Base-by-base conservation (phyloP, 2,113 vertebrate species). In the Phrynocephalus versicolor region DNA sequence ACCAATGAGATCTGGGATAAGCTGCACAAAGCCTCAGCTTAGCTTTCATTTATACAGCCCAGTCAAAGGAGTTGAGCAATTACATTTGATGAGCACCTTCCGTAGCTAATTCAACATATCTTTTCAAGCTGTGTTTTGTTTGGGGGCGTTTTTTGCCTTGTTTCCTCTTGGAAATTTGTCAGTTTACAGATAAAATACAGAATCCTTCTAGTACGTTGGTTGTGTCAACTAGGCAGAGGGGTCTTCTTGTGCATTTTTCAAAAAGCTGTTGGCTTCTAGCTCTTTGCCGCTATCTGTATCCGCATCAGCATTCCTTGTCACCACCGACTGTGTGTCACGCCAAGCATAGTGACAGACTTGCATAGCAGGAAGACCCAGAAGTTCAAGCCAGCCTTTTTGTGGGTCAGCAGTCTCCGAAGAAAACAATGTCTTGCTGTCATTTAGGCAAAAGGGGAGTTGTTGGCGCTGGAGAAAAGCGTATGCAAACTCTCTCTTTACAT, bases 371-470 rank as follows among this genome's bases (percentile, higher is more conserved):
- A 74, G 73, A 64, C 23, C 39, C 58, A 73, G 41, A 73, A 65
- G 39, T 80, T 79, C 78, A 86, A 74, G 70, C 69, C 73, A 80
- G 55, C 60, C 27, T 37, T 65, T 80, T 80, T 86, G 84, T 73
- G 84, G 84, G 78, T 86, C 84, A 85, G 58, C 84, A 80, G 57
- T 58, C n/a, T 64, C 57, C 16, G 41, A 80, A 80, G 77, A 62
- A 73, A 85, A 64, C 73, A 77, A 33, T 85, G 84, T 79, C 35
- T 73, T 35, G 69, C 55, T 85, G 84, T 85, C 84, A 85, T 80
- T 74, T 74, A 65, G 69, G 60, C 67, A 74, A 57, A 64, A 27
- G n/a, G 77, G 39, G n/a, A 80, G 30, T 85, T 85, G 77, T 85
- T 81, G 80, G 37, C 51, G 77, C 30, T 80, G 78, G 15, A 55